phyloP scores from a whole-genome alignment of 2,888 invertebrate species.

The Ectemnius continuus region DNA sequence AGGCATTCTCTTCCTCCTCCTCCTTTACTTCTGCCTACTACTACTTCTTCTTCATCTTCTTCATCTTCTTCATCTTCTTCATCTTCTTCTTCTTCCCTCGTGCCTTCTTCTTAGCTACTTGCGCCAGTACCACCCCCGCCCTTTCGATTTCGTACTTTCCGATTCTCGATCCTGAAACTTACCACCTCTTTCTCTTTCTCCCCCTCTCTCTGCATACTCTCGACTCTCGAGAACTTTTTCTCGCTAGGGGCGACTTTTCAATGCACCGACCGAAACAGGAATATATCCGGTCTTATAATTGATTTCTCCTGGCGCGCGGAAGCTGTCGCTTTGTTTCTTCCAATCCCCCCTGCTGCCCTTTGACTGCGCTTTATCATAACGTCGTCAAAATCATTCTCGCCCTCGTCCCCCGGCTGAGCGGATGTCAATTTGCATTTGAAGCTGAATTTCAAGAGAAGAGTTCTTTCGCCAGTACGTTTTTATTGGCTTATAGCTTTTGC shows the following conservation, averaged over 20 bases:
- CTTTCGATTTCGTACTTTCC: background rate
- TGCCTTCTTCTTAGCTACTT: background rate
- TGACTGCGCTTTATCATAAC: no score
- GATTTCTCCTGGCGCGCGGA: slow-evolving; percentile 28
- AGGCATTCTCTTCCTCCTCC: slow-evolving; percentile 40
- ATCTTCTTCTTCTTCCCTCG: slow-evolving; percentile 6
- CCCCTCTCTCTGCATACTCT: background rate
- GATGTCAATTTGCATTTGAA: no score
- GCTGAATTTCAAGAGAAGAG: no score
- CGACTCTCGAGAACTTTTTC: background rate
- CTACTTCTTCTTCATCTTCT: slow-evolving; percentile 22
- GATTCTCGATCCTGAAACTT: slow-evolving; percentile 2
- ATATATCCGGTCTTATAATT: slow-evolving; percentile 47
- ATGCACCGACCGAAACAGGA: slow-evolving; percentile 27
- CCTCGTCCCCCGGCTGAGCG: no score
- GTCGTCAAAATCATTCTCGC: no score
- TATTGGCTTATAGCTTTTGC: no score
- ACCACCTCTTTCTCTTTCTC: background rate
- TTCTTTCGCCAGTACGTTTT: no score
- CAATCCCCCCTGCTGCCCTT: background rate
- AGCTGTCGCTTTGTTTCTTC: slow-evolving; percentile 6
- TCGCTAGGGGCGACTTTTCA: slow-evolving; percentile 32
- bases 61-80: slow-evolving; percentile 10
- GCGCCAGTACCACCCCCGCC: slow-evolving; percentile 8
- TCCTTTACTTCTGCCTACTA: slow-evolving; percentile 19